Conservation (phyloP, 1,140 invertebrate species). For the silkworm (Bombyx mori) region DNA sequence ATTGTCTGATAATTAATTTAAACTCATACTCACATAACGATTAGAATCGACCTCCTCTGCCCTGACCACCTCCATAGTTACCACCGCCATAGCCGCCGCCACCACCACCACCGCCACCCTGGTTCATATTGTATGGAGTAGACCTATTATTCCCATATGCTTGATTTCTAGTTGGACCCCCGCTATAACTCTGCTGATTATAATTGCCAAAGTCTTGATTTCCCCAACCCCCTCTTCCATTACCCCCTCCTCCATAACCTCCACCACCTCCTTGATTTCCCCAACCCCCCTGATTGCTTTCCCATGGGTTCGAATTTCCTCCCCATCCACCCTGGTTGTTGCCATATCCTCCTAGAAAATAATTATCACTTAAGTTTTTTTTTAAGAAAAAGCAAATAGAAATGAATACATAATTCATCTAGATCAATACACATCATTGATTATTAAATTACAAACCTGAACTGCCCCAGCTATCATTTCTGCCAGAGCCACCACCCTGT, state of each 20-base stretch:
- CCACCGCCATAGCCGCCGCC: constrained; percentile 42
- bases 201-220: constrained; percentile 81
- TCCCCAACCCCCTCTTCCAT: constrained; percentile 59
- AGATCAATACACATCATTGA: neutral
- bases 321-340: constrained; percentile 58
- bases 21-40: constrained; percentile 37
- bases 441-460: constrained; percentile 29
- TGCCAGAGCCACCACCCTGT: constrained; percentile 43
- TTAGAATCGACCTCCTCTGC: constrained; percentile 54
- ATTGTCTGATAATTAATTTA: constrained; percentile 19
- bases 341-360: constrained; percentile 54
- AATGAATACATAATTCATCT: neutral
- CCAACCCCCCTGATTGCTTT: constrained; percentile 54
- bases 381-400: neutral
- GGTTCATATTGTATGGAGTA: constrained; percentile 77
- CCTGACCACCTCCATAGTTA: constrained; percentile 26
- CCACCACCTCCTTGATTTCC: constrained; percentile 46
- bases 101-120: constrained; percentile 67
- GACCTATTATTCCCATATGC: constrained; percentile 74
- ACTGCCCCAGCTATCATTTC: constrained; percentile 59
- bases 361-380: constrained; percentile 1
- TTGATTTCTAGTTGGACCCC: constrained; percentile 80
- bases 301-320: constrained; percentile 56
- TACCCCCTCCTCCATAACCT: constrained; percentile 42
- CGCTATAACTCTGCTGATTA: constrained; percentile 82